Evolutionary conservation across 1,140 invertebrate species (phyloP).

Genomic region (Drosophila dunni): DNA sequence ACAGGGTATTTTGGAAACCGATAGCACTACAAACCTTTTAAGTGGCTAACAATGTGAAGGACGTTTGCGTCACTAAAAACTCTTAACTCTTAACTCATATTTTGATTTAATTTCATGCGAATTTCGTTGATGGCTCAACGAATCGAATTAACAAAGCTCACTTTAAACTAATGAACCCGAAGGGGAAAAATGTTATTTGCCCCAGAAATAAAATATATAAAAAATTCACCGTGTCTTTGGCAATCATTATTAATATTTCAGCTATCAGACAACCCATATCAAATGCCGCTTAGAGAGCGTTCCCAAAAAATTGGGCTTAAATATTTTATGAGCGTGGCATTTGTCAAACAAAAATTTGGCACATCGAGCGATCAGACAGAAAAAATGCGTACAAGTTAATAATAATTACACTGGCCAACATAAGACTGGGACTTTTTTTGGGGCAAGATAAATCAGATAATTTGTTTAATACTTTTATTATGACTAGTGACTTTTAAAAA

Average conservation of each 20-base stretch:
- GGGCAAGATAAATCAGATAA: neutral
- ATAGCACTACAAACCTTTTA: neutral
- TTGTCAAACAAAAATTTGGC: conserved; percentile 61
- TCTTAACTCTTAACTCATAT: conserved; percentile 4
- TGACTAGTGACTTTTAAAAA: no score
- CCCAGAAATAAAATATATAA: conserved; percentile 17
- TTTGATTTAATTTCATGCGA: conserved; percentile 17
- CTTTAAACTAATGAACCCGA: conserved; percentile 41
- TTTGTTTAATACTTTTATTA: no score
- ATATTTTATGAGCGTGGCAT: conserved; percentile 64
- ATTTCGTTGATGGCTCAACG: conserved; percentile 25
- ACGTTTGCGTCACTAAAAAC: conserved; percentile 11
- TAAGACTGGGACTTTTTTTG: neutral
- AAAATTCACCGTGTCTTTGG: neutral
- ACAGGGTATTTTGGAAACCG: conserved; percentile 7
- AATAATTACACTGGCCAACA: conserved; percentile 43
- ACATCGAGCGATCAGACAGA: conserved; percentile 54
- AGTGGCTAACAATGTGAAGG: conserved; percentile 26
- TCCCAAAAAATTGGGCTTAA: conserved; percentile 50
- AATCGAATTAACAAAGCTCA: conserved; percentile 26
- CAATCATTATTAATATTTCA: conserved; percentile 60
- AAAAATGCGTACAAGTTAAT: conserved; percentile 8
- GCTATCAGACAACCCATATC: conserved; percentile 11
- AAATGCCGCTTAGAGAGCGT: conserved; percentile 19
- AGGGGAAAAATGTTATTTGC: conserved; percentile 12